Evolutionary conservation across 2,888 invertebrate species (phyloP), one percentile per base, ranked within the genome.

Genomic region (Tolmerus cingulatus): DNA sequence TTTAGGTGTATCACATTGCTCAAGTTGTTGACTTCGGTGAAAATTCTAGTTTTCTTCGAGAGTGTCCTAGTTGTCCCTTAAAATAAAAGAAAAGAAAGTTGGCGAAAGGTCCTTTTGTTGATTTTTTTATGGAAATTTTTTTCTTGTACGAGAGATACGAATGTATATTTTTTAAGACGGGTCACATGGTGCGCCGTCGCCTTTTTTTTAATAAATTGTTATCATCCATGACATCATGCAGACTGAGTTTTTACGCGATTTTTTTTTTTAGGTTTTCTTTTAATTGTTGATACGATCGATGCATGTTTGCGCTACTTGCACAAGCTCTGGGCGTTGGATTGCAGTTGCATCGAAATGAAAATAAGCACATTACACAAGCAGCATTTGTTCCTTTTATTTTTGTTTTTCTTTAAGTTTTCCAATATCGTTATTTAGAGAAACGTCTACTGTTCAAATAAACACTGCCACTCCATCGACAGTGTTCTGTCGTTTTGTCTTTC

Each of bases 1-100:
- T 85, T 74, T 85, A 85, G 85, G 85, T 85, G 74, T 85, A 85
- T 66, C 46, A 85, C 74, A 85, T 85, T 85, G 85, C 85, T 85
- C 85, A 85, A 85, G 43, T 85, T 85, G 85, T 85, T 85, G 43
- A 74, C 85, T 85, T 74, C 74, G 74, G 74, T 74, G 85, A 85
- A 51, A 85, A 85, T 74, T 74, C 40, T 85, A 85, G 74, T 85
- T 85, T 74, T 74, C 16, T 16, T 40, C 55, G 51, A 51, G 40
- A 85, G 74, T 85, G 85, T 85, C 85, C 85, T 85, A 85, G 74
- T 74, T 84, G 82, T 84, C 40, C 57, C 16, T 84, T n/a, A 5
- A 51, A 51, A 51, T 7, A 51, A 51, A 51, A 51, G 7, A 19
- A 5, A 19, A n/a, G n/a, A n/a, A 51, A 66, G 57, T 84, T 46